These are phyloP conservation scores for Sesamia nonagrioides DNA, from an alignment of 1,140 invertebrate species.

Conservation along the genomic window DNA sequence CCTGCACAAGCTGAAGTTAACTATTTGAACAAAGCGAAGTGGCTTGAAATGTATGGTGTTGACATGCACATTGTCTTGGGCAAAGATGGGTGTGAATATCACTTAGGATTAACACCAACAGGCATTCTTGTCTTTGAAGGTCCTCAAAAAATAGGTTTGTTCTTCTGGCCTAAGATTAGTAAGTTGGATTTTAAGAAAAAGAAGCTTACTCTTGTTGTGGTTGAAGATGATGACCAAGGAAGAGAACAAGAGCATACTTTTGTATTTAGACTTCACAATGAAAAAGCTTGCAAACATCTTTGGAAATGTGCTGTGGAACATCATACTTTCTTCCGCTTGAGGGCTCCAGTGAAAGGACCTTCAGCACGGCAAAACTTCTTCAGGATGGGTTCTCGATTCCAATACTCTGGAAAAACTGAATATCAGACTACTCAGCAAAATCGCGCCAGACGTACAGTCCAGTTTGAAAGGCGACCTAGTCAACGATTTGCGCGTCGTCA, in stretches of 20 bases:
- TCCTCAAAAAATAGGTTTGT: conserved; percentile 98
- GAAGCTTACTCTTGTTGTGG: conserved; percentile 97
- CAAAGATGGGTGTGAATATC: conserved; percentile 98
- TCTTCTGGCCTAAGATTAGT: conserved; percentile 99
- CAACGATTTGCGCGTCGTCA: conserved; percentile 97
- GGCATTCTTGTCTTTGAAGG: conserved; percentile 99
- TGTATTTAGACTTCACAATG: conserved; percentile 96
- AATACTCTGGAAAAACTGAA: conserved; percentile 98
- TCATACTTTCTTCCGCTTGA: conserved; percentile 98
- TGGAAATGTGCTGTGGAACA: conserved; percentile 99
- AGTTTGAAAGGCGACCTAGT: conserved; percentile 98
- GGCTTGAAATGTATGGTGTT: conserved; percentile 99
- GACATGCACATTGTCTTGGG: conserved; percentile 98
- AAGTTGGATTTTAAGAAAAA: conserved; percentile 98
- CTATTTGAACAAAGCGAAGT: conserved; percentile 98
- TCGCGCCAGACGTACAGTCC: conserved; percentile 95
- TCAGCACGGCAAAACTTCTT: conserved; percentile 98
- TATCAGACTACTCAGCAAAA: conserved; percentile 98
- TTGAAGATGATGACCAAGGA: conserved; percentile 98
- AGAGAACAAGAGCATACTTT: conserved; percentile 97
- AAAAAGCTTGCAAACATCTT: conserved; percentile 99
- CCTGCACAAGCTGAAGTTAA: conserved; percentile 98
- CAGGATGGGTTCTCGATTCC: conserved; percentile 98
- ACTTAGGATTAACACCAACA: conserved; percentile 98
- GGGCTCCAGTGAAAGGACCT: conserved; percentile 96